Base-by-base conservation (phyloP, 2,797 vertebrate genomes). In the Sparus aurata region DNA sequence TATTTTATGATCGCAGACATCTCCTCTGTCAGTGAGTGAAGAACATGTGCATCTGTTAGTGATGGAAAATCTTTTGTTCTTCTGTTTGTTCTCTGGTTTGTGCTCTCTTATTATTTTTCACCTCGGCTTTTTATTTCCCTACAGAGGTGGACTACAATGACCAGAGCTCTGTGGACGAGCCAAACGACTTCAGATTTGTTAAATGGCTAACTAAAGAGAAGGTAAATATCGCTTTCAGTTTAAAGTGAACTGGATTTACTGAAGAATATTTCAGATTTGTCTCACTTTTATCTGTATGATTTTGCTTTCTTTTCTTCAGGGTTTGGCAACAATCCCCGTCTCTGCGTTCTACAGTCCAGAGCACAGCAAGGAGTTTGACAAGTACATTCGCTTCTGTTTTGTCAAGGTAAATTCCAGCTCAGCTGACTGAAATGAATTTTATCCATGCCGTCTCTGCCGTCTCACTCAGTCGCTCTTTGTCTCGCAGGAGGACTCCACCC, bases 191-290 rank as follows among this genome's bases (percentile, higher is more conserved):
- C 62, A 94, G 91, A 89, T 97, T 99, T 87, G 91, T 94, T 6
- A 98, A 97, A 89, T 99, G 98, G 98, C 96, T 99, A 70, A 93
- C 96, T 25, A 98, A 96, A 92, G 96, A 96, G 83, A 99, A 99
- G 97, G 98, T 98, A 90, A 75, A 61, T 12, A 38, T 34, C 34
- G 1, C 34, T 9, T 34, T 34, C 34, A 45, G 43, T 46, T 46
- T 6, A 46, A 15, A 46, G 45, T 46, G 16, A 46, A 46, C 15
- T 17, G 15, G 3, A 46, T 22, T 52, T 52, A 52, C 52, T 13
- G 11, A 52, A 22, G n/a, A n/a, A 1, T 7, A 15, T 53, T 11
- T 53, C 1, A 6, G 12, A 16, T 46, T 46, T 2, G 0, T 45
- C 45, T 45, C 45, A 45, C 4, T 45, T 45, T 45, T 45, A 15